Evolutionary conservation across 1,140 invertebrate species (phyloP).

Genomic region (Drosophila bocki): DNA sequence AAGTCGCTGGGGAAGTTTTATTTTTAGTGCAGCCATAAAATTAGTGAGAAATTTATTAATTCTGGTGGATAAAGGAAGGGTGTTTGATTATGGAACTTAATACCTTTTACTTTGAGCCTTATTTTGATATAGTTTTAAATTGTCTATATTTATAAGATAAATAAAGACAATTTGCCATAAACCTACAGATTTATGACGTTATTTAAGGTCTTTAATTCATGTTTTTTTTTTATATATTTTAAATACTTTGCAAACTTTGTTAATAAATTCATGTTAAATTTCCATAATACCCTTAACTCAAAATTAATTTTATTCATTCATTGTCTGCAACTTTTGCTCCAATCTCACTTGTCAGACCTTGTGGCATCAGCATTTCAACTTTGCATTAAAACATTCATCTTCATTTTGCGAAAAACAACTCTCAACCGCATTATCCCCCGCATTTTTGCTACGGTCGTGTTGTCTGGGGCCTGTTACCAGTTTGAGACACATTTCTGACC

Average conservation of each 20-base stretch:
- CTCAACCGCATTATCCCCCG: conserved; percentile 26
- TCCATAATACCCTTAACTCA: not conserved
- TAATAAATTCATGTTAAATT: not conserved
- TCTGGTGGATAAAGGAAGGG: too few species aligned
- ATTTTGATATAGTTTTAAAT: not conserved
- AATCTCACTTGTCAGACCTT: conserved; percentile 29
- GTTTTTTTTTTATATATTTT: too few species aligned
- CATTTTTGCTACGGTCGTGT: conserved; percentile 13
- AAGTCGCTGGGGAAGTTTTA: conserved; percentile 2
- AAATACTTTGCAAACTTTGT: not conserved
- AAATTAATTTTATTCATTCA: conserved; percentile 12
- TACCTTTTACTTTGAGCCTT: not conserved
- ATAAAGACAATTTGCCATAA: not conserved
- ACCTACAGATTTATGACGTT: too few species aligned
- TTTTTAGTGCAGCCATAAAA: conserved; percentile 8
- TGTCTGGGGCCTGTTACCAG: conserved; percentile 38
- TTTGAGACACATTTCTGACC: conserved; percentile 41
- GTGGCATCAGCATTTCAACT: conserved; percentile 54
- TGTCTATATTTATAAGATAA: not conserved
- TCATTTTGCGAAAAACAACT: conserved; percentile 54
- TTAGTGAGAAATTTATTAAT: conserved; percentile 7
- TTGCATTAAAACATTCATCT: conserved; percentile 75
- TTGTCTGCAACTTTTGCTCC: conserved; percentile 7
- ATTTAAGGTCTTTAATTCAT: too few species aligned
- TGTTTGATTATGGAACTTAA: not conserved